Evolutionary conservation across 1,140 invertebrate species (phyloP).

Genomic region (Drosophila insularis): DNA sequence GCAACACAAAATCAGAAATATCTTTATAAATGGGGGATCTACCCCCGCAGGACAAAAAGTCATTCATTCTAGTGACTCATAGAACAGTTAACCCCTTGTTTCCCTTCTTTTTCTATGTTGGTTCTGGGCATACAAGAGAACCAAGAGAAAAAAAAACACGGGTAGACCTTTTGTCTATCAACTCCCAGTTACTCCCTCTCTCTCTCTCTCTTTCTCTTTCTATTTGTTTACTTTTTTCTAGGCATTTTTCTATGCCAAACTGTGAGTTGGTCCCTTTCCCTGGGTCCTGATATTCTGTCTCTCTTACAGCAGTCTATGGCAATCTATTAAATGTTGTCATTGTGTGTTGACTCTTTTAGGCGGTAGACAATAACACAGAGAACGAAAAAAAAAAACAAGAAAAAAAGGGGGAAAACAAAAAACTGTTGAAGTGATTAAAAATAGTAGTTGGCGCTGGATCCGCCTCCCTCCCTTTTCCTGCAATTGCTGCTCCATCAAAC

Average conservation of each 20-base stretch:
- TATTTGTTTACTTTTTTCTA: slow-evolving; percentile 47
- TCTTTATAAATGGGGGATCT: slow-evolving; percentile 55
- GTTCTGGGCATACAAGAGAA: slow-evolving; percentile 33
- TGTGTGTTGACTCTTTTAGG: slow-evolving; percentile 64
- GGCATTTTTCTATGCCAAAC: slow-evolving; percentile 55
- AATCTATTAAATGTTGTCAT: slow-evolving; percentile 80
- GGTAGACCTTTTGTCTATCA: slow-evolving; percentile 35
- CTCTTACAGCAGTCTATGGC: slow-evolving; percentile 28
- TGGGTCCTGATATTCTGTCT: background rate
- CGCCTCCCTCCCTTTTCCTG: background rate
- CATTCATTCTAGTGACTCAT: slow-evolving; percentile 69
- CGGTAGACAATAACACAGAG: slow-evolving; percentile 54
- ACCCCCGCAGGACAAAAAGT: slow-evolving; percentile 23
- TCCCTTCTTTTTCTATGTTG: background rate
- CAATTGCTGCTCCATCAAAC: background rate
- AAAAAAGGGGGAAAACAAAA: slow-evolving; percentile 35
- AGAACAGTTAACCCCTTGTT: slow-evolving; percentile 69
- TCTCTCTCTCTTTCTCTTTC: slow-evolving; percentile 12
- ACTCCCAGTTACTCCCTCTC: background rate
- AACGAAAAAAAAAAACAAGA: slow-evolving; percentile 14
- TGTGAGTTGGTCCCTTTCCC: slow-evolving; percentile 9
- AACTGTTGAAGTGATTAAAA: slow-evolving; percentile 79
- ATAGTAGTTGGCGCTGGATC: slow-evolving; percentile 41
- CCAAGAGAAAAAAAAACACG: background rate
- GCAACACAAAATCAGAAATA: slow-evolving; percentile 62